Percentiles rank a stretch among this genome's conserved stretches.
These are phyloP conservation scores for Thalassophryne amazonica DNA, from an alignment of 2,797 vertebrate species.

Conservation along the genomic window DNA sequence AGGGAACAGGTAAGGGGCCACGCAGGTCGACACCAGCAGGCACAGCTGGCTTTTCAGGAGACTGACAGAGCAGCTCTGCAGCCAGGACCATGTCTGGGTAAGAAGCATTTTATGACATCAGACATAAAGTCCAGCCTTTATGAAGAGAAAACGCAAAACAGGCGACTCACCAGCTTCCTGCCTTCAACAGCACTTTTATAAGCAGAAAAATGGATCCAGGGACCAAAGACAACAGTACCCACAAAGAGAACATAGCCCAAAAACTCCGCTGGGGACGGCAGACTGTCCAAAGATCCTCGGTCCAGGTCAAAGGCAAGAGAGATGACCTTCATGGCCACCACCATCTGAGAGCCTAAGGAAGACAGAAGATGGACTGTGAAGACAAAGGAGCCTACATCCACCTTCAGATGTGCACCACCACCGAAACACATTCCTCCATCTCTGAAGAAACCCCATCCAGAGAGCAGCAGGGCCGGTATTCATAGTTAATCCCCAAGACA, in stretches of 20 bases:
- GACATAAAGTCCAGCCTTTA: rapidly evolving
- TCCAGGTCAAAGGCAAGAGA: slow-evolving; percentile 91
- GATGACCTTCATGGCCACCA: slow-evolving; percentile 93
- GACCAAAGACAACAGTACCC: slow-evolving; percentile 88
- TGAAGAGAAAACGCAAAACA: background rate
- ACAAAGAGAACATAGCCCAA: slow-evolving; percentile 91
- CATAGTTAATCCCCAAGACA: no score
- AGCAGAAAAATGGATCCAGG: slow-evolving; percentile 87
- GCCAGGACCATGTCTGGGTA: slow-evolving; percentile 81
- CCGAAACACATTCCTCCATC: no score
- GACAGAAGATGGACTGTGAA: background rate
- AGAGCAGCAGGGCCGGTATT: no score
- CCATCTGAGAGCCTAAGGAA: slow-evolving; percentile 89
- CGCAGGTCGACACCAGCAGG: slow-evolving; percentile 86
- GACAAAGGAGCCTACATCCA: no score
- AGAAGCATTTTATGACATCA: background rate
- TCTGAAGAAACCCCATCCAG: no score
- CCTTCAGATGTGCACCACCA: no score
- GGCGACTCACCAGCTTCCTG: slow-evolving; percentile 75
- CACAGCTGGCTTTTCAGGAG: slow-evolving; percentile 83
- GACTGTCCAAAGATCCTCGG: slow-evolving; percentile 66
- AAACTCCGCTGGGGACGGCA: slow-evolving; percentile 83
- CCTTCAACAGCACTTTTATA: slow-evolving; percentile 82
- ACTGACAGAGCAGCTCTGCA: slow-evolving; percentile 74
- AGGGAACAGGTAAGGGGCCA: slow-evolving; percentile 88